Conservation (phyloP, 2,888 invertebrate species). For the Sarcophaga subvicina region DNA sequence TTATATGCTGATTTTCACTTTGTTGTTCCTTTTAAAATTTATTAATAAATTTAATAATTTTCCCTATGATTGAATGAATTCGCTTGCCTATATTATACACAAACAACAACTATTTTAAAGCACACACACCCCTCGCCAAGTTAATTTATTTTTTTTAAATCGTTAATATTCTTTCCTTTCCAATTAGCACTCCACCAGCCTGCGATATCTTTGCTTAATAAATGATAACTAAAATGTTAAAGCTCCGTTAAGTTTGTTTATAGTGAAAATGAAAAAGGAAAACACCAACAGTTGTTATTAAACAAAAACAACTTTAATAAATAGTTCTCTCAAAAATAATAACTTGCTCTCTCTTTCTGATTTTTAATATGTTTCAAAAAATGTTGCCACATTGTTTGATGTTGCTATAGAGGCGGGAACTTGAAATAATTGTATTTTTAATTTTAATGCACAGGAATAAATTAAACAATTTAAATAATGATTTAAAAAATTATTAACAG, state of each 20-base stretch:
- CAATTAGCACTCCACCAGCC: not conserved
- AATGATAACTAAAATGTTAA: conserved; percentile 52
- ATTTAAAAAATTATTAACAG: no score
- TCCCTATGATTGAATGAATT: not conserved
- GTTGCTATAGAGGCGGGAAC: no score
- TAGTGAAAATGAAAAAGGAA: conserved; percentile 1
- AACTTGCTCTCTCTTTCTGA: not conserved
- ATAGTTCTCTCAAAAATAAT: conserved; percentile 1
- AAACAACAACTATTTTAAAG: not conserved
- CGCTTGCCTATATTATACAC: not conserved
- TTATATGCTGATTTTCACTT: conserved; percentile 6
- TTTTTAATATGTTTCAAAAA: not conserved
- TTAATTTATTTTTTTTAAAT: not conserved
- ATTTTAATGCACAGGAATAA: no score
- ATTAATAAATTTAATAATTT: not conserved
- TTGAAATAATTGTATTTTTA: no score
- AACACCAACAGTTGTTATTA: conserved; percentile 17
- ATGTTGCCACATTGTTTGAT: no score
- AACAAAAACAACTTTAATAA: conserved; percentile 25
- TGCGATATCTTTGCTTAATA: conserved; percentile 15
- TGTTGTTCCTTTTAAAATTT: conserved; percentile 5
- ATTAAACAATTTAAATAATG: no score
- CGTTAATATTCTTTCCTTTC: not conserved
- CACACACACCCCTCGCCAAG: not conserved
- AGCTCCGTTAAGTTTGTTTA: conserved; percentile 44